Evolutionary conservation across 1,140 invertebrate genomes (phyloP), one percentile per base, ranked within the genome.

Genomic region (Sipha flava): DNA sequence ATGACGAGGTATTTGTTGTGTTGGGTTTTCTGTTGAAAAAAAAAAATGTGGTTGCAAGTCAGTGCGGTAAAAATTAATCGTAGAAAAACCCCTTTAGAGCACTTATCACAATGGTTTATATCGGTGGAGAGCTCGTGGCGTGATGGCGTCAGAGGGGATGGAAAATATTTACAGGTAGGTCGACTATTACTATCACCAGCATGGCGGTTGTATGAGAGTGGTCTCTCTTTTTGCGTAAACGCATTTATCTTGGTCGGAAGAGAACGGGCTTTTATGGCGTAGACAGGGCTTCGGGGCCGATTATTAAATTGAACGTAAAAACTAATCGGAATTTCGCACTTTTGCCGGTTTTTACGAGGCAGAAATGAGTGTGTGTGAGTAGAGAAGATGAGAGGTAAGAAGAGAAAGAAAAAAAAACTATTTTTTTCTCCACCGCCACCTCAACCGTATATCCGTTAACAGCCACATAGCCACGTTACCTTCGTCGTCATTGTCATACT

Each of bases 261-360:
- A 70, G 26, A 70, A 70, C 66, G 23, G 62, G 66, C 66, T 70
- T 70, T 70, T 40, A 47, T 47, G 40, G 7, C 18, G 66, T 40
- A 10, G 40, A 72, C 68, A 49, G 43, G 43, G 9, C 43, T 72
- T n/a, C 23, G 43, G 43, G 43, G 40, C 43, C 68, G 68, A 72
- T 72, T 72, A 72, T 72, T 72, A 72, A 72, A 72, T 72, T 72
- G 43, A 72, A 72, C 68, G 68, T 49, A 43, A 72, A 49, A 49
- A 49, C 68, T 47, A 49, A 47, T 72, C 68, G 68, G 68, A 47
- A 72, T 49, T 72, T 72, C 14, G 37, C 40, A 2, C 66, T 45
- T 70, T 23, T 43, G 12, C 40, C 10, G 40, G 21, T 37, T 21
- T 29, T 6, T 9, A 16, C 43, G 14, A 26, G 26, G 40, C 9